Evolutionary conservation across 2,113 vertebrate species (phyloP).

Genomic region (Antechinus stuartii): DNA sequence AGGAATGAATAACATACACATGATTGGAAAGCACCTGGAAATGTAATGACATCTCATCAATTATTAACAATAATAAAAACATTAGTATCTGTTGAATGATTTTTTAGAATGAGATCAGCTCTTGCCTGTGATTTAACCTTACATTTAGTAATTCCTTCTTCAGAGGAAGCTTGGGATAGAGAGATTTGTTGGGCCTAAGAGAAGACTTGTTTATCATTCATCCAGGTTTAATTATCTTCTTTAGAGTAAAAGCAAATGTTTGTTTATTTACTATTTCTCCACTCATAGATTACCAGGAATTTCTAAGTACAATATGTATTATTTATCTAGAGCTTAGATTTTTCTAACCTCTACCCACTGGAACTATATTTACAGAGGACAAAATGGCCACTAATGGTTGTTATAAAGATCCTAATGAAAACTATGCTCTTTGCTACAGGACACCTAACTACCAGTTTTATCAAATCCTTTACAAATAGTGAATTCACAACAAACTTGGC

Average conservation of each 20-base stretch:
- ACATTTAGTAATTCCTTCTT: not conserved
- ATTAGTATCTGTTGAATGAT: not conserved
- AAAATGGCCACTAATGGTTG: not conserved
- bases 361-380: not conserved
- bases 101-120: not conserved
- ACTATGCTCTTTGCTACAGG: not conserved
- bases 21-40: not conserved
- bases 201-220: not conserved
- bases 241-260: accelerated
- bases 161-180: not conserved
- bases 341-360: not conserved
- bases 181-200: accelerated
- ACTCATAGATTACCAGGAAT: not conserved
- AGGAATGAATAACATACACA: accelerated
- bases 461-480: not conserved
- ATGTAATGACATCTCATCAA: not conserved
- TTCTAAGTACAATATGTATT: not conserved
- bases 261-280: accelerated
- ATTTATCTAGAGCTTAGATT: not conserved
- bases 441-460: not conserved
- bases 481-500: not conserved
- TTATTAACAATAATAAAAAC: accelerated
- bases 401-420: not conserved
- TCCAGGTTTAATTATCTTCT: not conserved
- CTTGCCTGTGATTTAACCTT: not conserved